Evolutionary conservation across 2,797 vertebrate species (phyloP), one percentile per base, ranked within the genome.

Genomic region (Linurgus olivaceus): DNA sequence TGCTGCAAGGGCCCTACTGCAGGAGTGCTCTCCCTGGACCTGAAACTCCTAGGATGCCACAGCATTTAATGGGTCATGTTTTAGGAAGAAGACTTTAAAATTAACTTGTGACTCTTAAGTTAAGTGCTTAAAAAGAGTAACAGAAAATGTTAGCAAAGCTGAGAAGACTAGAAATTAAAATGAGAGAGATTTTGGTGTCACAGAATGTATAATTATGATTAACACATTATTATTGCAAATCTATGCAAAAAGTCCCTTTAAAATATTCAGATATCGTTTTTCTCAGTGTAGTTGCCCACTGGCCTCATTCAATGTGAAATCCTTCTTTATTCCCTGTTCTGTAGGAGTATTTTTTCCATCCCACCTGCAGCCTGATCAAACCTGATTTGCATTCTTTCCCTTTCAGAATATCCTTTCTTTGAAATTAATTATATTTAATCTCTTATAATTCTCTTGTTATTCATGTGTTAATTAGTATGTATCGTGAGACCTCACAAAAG

Each of bases 341-440:
- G 68, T 44, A 91, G 37, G 55, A 91, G 10, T 38, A 38, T 19
- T 91, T 96, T 89, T 71, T 58, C 54, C 38, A 78, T 11, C 40
- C 37, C 66, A 83, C 33, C 70, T 91, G 65, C 85, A 86, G 54
- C 28, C 61, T 63, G 44, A 95, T 81, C 68, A 91, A 85, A 90
- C 85, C 44, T 55, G 31, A 75, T 93, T 50, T 77, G 50, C 63
- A 84, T 91, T 84, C 48, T 81, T 71, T 83, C 66, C 73, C 37
- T 86, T 92, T 86, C 76, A 72, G 47, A 92, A 78, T 87, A 62
- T 48, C 68, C 58, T 91, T 92, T 86, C 68, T 91, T 87, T 94
- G 58, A 89, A 92, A 93, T 74, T 83, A 90, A 92, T 91, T 91
- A 83, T 68, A 68, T 92, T 90, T 95, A 75, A 95, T 92, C 42